Evolutionary conservation across 2,888 invertebrate species (phyloP), one percentile per base, ranked within the genome.

Genomic region (Drosophila picticornis): DNA sequence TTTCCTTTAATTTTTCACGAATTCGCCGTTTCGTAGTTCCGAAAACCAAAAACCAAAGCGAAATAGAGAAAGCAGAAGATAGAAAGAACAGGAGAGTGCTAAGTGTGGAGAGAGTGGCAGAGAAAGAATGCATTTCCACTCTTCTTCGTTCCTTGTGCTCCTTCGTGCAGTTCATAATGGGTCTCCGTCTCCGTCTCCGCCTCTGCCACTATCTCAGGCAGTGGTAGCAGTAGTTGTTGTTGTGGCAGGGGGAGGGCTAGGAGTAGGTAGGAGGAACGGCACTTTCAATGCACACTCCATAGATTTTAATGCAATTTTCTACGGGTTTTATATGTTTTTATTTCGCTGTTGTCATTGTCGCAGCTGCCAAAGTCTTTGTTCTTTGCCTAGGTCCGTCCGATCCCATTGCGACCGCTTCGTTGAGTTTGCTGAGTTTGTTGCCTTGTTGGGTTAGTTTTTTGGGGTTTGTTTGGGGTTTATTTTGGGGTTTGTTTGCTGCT

Each of bases 1-100:
- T 85, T 89, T 87, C 90, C 87, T 89, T 89, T 87, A 90, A 87
- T 90, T 87, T 87, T 87, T 90, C 88, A 84, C 85, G 90, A 90
- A 89, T 87, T 90, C 75, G 90, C 90, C 87, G 90, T 87, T 87
- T 87, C 88, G 80, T 77, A 90, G 90, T 90, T 90, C 87, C 88
- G 87, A 80, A 88, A 88, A 80, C 66, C 83, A 71, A 74, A 74
- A 85, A 74, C 78, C 66, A 59, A 29, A 57, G 36, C 16, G 56
- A 27, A 10, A n/a, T 55, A n/a, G 5, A 13, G 36, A 16, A 10
- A 11, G 19, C 9, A 46, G 9, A 46, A 22, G 16, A 10, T 10
- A 13, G 16, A 25, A 4, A n/a, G 29, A 51, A 29, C 10, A 11
- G 10, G 34, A 11, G 19, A 64, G 22, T 9, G 22, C 46, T 9